Conservation (phyloP, 2,113 vertebrate species). For the Ramphastos sulfuratus region DNA sequence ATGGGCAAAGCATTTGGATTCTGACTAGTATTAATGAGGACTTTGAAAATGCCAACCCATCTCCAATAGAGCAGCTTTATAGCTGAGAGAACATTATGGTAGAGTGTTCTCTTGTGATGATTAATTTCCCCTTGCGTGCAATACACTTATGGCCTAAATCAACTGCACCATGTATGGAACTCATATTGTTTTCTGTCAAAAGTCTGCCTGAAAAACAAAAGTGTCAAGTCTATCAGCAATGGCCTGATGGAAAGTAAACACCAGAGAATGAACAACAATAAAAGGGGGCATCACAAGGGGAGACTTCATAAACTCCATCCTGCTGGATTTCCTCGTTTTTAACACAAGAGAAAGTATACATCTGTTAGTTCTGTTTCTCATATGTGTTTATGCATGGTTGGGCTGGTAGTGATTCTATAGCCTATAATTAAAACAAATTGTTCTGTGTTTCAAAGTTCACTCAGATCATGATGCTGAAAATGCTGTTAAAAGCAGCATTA, state of each 20-base stretch:
- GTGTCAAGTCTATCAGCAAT: neutral
- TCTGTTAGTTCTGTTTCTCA: neutral
- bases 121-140: constrained; percentile 35
- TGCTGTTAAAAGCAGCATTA: neutral
- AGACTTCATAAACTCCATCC: neutral
- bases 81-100: constrained; percentile 37
- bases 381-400: neutral
- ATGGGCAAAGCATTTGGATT: constrained; percentile 44
- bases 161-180: neutral
- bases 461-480: neutral
- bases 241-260: neutral
- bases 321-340: neutral
- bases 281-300: neutral
- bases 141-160: constrained; percentile 10
- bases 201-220: neutral
- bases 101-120: constrained; percentile 40
- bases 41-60: constrained; percentile 45
- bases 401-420: neutral
- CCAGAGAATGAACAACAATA: neutral
- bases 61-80: constrained; percentile 48
- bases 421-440: neutral
- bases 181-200: neutral
- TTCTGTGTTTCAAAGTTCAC: neutral
- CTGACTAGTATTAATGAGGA: constrained; percentile 61
- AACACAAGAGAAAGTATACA: neutral